Conservation (phyloP, 2,888 invertebrate species). For the Dryocosmus kuriphilus region DNA sequence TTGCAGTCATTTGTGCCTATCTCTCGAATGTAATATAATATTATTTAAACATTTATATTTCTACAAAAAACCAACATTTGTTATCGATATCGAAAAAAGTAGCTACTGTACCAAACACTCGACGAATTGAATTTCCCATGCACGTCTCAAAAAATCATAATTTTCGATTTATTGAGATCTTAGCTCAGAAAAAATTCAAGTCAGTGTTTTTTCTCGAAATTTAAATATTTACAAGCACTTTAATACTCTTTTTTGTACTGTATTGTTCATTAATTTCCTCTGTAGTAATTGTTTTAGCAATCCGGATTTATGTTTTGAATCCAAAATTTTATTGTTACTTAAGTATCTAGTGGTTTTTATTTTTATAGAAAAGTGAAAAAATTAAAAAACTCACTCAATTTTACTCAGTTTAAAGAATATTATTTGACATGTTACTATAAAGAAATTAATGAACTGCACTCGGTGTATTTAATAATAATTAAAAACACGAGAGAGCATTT, state of each 20-base stretch:
- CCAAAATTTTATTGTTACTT: background rate
- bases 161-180: background rate
- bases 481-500: constrained; percentile 15
- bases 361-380: background rate
- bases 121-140: background rate
- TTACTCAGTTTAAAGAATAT: background rate
- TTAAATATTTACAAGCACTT: constrained; percentile 56
- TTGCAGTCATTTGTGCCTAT: background rate
- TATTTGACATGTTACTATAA: background rate
- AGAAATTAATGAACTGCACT: constrained; percentile 19
- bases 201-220: constrained; percentile 45
- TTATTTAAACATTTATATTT: background rate
- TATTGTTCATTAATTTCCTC: constrained; percentile 10
- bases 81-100: background rate
- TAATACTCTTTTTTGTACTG: background rate
- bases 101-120: background rate
- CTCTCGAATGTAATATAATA: too few relatives aligned
- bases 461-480: background rate
- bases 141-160: background rate
- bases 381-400: background rate
- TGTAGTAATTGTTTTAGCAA: background rate
- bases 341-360: constrained; percentile 1
- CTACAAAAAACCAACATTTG: background rate
- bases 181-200: background rate
- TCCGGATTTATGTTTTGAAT: background rate